Evolutionary conservation across 2,797 vertebrate species (phyloP).

Genomic region (Hirundo rustica): DNA sequence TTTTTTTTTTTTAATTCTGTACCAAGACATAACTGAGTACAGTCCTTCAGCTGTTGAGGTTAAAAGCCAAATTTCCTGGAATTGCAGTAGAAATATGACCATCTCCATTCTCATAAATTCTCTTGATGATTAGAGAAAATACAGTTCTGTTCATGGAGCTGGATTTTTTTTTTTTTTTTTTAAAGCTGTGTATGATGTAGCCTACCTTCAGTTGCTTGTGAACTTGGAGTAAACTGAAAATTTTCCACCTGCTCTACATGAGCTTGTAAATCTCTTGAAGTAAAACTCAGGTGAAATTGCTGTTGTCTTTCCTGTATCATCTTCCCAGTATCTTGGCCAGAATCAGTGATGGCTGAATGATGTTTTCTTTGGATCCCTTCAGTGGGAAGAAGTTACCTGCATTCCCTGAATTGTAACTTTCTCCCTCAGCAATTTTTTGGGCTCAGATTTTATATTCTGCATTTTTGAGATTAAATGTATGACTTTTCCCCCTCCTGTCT

Average conservation of each 20-base stretch:
- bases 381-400: not conserved
- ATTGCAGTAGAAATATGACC: not conserved
- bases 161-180: not conserved
- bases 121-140: not conserved
- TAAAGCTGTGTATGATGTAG: fast-evolving
- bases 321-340: not conserved
- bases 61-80: not conserved
- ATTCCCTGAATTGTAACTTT: not conserved
- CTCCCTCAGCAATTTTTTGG: not conserved
- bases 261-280: not conserved
- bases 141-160: not conserved
- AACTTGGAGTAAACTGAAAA: not conserved
- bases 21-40: not conserved
- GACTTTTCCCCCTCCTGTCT: not conserved
- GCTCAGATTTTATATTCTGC: not conserved
- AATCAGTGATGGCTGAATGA: not conserved
- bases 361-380: not conserved
- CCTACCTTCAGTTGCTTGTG: not conserved
- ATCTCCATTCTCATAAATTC: not conserved
- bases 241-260: fast-evolving
- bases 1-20: not conserved
- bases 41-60: not conserved
- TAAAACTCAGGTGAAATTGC: not conserved
- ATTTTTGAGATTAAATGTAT: not conserved
- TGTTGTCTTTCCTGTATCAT: not conserved